These are phyloP conservation scores for Psilopsiagon aymara DNA, from an alignment of 2,113 vertebrate genomes.

Conservation along the genomic window DNA sequence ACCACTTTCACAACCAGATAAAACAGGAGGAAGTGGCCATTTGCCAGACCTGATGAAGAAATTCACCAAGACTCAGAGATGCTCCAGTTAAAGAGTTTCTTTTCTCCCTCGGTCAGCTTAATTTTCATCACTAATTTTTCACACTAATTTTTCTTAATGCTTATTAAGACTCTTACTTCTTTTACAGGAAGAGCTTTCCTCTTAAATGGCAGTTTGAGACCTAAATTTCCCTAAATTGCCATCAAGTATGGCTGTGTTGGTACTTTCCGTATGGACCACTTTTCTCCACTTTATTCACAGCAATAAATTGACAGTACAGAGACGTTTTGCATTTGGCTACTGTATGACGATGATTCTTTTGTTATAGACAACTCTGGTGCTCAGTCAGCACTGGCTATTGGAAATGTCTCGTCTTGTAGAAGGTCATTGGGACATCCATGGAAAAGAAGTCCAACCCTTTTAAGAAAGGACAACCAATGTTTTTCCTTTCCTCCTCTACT, in stretches of 20 bases:
- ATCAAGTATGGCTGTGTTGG: neutral
- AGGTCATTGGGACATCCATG: accelerated
- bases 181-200: neutral
- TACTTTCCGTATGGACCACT: neutral
- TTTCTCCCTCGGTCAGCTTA: neutral
- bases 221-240: neutral
- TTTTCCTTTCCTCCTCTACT: neutral
- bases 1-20: neutral
- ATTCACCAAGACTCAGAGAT: neutral
- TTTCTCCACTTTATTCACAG: neutral
- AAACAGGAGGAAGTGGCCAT: neutral
- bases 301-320: neutral
- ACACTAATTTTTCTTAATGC: neutral
- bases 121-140: neutral
- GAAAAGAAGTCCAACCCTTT: neutral
- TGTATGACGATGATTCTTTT: neutral
- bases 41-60: neutral
- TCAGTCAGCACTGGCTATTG: neutral
- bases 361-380: neutral
- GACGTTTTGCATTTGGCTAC: neutral
- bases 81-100: neutral
- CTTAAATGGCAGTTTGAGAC: neutral
- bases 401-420: neutral
- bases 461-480: neutral
- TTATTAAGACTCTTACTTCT: neutral